Evolutionary conservation across 2,888 invertebrate species (phyloP), one percentile per base, ranked within the genome.

Genomic region (Lepidochrysops patricia): DNA sequence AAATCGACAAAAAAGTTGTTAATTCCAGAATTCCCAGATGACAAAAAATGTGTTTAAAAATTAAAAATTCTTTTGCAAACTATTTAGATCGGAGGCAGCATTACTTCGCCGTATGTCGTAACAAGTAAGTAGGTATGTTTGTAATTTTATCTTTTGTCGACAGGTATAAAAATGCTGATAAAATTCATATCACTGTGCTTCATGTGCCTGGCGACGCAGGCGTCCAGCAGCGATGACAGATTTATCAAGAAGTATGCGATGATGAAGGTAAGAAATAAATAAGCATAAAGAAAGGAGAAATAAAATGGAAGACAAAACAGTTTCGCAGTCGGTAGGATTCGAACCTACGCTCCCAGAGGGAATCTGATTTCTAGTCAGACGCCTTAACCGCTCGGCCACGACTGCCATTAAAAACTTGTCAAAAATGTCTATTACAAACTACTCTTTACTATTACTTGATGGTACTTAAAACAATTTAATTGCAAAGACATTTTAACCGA

Each of bases 341-440:
- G 94, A 94, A 94, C 94, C 94, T 94, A 94, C 94, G 94, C 94
- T 94, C 94, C 94, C 94, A 94, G 93, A 94, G 94, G 94, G 94
- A 94, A 94, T 94, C 94, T 94, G 94, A 94, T 94, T 94, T 94
- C 94, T 93, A 94, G 94, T 94, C 94, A 94, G 93, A 94, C 94
- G 94, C 94, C 94, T 94, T 94, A 94, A 94, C 94, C 94, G 93
- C 94, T 94, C 94, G 94, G 94, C 94, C 94, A 94, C 93, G 93
- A 92, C 94, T 93, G 93, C 93, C n/a, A n/a, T n/a, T n/a, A n/a
- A n/a, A n/a, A n/a, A n/a, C 2, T 49, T 7, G 15, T 43, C 2
- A 50, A 26, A 43, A 25, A 25, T 34, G 35, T n/a, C n/a, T n/a
- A n/a, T n/a, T n/a, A n/a, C n/a, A n/a, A n/a, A n/a, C n/a, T n/a